Evolutionary conservation across 2,113 vertebrate species (phyloP), one percentile per base, ranked within the genome.

Genomic region (Pangasianodon hypophthalmus): DNA sequence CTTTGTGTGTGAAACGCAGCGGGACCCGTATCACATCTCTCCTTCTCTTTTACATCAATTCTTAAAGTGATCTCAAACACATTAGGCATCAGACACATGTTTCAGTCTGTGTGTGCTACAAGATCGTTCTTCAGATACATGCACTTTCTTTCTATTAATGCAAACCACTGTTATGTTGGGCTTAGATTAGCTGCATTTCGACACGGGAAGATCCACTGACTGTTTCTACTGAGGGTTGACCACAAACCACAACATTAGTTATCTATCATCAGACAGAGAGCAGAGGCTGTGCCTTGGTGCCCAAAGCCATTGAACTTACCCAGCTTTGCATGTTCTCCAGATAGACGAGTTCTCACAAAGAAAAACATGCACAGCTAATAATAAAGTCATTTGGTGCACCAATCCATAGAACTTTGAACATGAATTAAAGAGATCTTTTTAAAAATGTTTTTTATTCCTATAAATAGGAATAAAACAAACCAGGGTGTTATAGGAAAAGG

Each of bases 1-100:
- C 87, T 87, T 86, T 91, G 87, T 89, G 88, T 77, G 62, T 89
- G 90, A 87, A 73, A 69, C 41, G 71, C 88, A 90, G 81, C 80
- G 46, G 64, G 88, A 89, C 81, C 79, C 62, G 3, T 85, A 85
- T 83, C 87, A 88, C 88, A 85, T 91, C 80, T 80, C 50, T 81
- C 48, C 6, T 64, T 32, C 77, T 69, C 71, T 77, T 85, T 79
- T 58, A 80, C 71, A 84, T 79, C 67, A 29, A 29, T 52, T 90
- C 37, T 73, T 58, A 26, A 77, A 56, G 41, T 46, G 41, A 56
- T 60, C 80, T 88, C 29, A 81, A 56, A 81, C 37, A 85, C 19
- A 50, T 16, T 67, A 2, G 3, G 62, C 62, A 88, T 60, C 52
- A 86, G 44, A 46, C 3, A 29, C 54, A 84, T 29, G 4, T 41